Evolutionary conservation across 2,797 vertebrate species (phyloP).

Genomic region (Gallirallus australis): DNA sequence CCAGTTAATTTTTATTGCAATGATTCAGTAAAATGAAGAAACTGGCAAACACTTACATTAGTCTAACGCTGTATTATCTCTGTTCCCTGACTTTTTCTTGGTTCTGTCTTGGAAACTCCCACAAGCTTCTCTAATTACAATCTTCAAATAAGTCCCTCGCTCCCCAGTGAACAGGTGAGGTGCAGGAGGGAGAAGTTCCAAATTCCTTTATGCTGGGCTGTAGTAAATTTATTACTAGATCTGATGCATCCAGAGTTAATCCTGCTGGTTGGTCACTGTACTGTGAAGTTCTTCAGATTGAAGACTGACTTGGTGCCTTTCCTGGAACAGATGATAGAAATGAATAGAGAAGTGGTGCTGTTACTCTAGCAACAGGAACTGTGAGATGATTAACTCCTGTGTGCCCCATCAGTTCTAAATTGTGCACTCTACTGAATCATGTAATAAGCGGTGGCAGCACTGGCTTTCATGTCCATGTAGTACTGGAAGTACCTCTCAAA

Average conservation of each 20-base stretch:
- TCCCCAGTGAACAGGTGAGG: conserved; percentile 15
- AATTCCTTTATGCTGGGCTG: neutral
- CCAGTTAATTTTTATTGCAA: neutral
- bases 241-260: neutral
- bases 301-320: neutral
- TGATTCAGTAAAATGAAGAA: conserved; percentile 14
- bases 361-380: conserved; percentile 47
- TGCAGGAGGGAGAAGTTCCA: neutral
- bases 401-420: neutral
- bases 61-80: neutral
- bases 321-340: conserved; percentile 42
- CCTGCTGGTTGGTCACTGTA: neutral
- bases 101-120: neutral
- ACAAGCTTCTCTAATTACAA: neutral
- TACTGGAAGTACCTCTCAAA: neutral
- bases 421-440: neutral
- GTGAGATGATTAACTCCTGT: conserved; percentile 29
- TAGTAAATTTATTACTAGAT: neutral
- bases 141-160: neutral
- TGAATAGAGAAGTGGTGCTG: conserved; percentile 35
- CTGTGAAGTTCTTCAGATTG: conserved; percentile 19
- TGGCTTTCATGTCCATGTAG: neutral
- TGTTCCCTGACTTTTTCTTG: neutral
- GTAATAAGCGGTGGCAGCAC: neutral
- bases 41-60: neutral